Evolutionary conservation across 1,140 invertebrate species (phyloP).

Genomic region (Glomeris maerens): DNA sequence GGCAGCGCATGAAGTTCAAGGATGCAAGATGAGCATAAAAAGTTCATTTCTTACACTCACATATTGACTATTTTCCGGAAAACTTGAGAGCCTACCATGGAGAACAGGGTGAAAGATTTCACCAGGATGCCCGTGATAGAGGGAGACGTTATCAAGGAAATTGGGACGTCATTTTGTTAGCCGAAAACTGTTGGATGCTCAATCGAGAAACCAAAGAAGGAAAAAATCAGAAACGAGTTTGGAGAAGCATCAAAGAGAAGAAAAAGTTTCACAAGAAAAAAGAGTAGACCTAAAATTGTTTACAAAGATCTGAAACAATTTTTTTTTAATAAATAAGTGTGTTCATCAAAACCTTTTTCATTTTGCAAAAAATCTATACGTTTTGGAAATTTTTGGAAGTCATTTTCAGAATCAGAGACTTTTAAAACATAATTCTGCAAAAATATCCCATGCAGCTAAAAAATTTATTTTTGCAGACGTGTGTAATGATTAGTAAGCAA

Average conservation of each 20-base stretch:
- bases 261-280: constrained; percentile 10
- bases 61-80: constrained; percentile 10
- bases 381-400: not conserved
- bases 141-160: constrained; percentile 10
- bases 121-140: constrained; percentile 6
- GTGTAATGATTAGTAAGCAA: not conserved
- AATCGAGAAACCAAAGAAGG: constrained; percentile 11
- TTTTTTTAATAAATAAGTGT: constrained; percentile 8
- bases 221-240: constrained; percentile 10
- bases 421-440: no score
- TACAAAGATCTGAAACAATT: not conserved
- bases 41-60: constrained; percentile 9
- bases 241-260: constrained; percentile 13
- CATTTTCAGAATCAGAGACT: no score
- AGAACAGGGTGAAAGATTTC: constrained; percentile 14
- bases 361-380: constrained; percentile 6
- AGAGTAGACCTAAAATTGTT: constrained; percentile 7
- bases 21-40: constrained; percentile 13
- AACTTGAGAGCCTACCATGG: constrained; percentile 14
- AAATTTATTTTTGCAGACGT: not conserved
- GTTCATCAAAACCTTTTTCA: constrained; percentile 7
- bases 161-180: constrained; percentile 10
- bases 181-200: constrained; percentile 17
- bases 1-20: constrained; percentile 2
- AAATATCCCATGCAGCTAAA: constrained; percentile 1